Base-by-base conservation (phyloP, 1,140 invertebrate species). In the Lethocerus indicus region DNA sequence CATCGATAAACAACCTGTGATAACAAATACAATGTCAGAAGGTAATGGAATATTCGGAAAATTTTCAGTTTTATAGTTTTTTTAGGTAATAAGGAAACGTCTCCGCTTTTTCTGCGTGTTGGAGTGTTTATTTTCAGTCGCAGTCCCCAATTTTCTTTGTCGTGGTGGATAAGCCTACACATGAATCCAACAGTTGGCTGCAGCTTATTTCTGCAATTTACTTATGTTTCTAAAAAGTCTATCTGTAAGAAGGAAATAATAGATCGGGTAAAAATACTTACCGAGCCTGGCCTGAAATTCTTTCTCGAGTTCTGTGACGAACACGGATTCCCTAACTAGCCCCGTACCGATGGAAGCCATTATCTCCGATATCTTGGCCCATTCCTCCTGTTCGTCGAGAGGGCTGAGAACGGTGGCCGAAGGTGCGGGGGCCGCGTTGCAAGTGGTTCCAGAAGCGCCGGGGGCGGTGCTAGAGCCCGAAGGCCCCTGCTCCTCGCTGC, bases 361-460 rank as follows among this genome's bases (percentile, higher is more conserved):
- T 51, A 92, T 92, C 65, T 91, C 87, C 7, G 85, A 86, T 51
- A 95, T 93, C 66, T 91, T 90, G 1, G 86, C 85, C 85, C 89
- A 93, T 65, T 93, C 89, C 67, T 92, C 87, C 61, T 85, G 74
- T 60, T 92, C 87, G 69, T 92, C 87, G 63, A 92, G 88, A 1
- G 87, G 85, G 59, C 84, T 88, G 53, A 90, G 74, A 46, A 84
- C 76, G 14, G 79, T 81, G 44, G 29, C 40, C 21, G 81, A 67
- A 4, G 73, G 74, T n/a, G n/a, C n/a, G n/a, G n/a, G n/a, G n/a
- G n/a, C n/a, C 58, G 80, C 79, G 12, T 46, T 49, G 4, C 7
- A 14, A 6, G 7, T 24, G 13, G 49, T 74, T 72, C 16, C 61
- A 42, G 60, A 23, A n/a, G n/a, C n/a, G n/a, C n/a, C n/a, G n/a